Conservation (phyloP, 1,140 invertebrate genomes). For the Heliconius himera region DNA sequence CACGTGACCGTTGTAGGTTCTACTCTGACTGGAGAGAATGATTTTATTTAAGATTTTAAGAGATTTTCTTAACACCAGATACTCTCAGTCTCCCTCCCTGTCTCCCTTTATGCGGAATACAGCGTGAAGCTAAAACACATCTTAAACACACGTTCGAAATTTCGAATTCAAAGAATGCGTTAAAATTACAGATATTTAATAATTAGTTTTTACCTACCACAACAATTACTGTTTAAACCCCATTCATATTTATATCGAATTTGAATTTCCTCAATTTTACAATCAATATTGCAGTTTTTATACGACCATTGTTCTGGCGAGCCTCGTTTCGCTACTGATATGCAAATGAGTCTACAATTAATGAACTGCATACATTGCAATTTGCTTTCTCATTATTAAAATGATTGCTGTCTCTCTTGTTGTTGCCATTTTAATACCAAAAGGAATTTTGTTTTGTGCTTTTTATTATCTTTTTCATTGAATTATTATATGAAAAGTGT, state of each 20-base stretch:
- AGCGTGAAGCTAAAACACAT: neutral
- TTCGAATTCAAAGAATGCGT: no score
- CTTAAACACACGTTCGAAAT: neutral
- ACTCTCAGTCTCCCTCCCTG: no score
- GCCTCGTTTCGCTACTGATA: constrained; percentile 15
- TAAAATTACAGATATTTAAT: no score
- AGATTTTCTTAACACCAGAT: no score
- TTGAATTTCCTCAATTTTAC: constrained; percentile 39
- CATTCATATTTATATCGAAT: neutral
- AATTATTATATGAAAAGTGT: neutral
- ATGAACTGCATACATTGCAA: constrained; percentile 17
- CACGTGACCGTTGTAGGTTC: no score
- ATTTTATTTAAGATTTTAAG: no score
- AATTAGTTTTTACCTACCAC: neutral
- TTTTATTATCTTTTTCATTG: neutral
- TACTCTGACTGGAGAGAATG: no score
- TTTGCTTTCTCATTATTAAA: constrained; percentile 13
- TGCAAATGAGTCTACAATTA: constrained; percentile 15
- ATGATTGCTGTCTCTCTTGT: constrained; percentile 7
- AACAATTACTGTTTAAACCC: neutral
- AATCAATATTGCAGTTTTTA: constrained; percentile 44
- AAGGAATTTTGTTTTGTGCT: neutral
- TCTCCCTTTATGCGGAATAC: no score
- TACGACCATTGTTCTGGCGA: constrained; percentile 25
- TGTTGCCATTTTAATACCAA: neutral